phyloP scores from a whole-genome alignment of 2,797 vertebrate genomes.

The Distichodus sexfasciatus region DNA sequence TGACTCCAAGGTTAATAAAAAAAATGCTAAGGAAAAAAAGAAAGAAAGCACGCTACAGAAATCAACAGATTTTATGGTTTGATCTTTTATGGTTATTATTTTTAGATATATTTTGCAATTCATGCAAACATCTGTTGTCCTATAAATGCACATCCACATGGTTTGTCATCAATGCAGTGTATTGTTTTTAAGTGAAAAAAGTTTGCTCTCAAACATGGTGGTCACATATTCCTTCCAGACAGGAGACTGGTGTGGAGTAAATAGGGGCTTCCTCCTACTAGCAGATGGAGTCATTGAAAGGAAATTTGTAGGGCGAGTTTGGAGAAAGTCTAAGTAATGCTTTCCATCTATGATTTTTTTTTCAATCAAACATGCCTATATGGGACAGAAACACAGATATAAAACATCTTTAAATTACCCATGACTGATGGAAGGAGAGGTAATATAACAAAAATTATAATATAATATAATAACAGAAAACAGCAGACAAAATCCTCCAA shows the following conservation, averaged over 20 bases:
- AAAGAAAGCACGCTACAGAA: too few species aligned
- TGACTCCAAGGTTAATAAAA: neutral
- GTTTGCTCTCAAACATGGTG: too few species aligned
- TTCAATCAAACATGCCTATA: neutral
- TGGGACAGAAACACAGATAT: neutral
- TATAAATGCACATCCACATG: too few species aligned
- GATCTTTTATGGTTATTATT: too few species aligned
- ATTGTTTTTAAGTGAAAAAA: neutral
- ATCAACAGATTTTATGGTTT: neutral
- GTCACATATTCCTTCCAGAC: conserved; percentile 6
- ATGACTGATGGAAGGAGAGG: too few species aligned
- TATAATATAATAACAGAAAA: too few species aligned
- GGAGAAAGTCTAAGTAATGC: too few species aligned
- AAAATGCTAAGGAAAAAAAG: neutral
- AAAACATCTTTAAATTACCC: neutral
- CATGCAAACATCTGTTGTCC: neutral
- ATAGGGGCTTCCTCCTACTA: conserved; percentile 17
- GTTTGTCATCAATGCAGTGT: too few species aligned
- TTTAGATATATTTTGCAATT: neutral
- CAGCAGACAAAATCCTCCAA: too few species aligned
- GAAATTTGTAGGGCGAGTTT: too few species aligned
- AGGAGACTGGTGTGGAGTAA: neutral
- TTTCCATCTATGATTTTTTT: neutral
- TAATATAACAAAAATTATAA: too few species aligned
- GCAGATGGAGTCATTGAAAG: conserved; percentile 27